A percentile compares a stretch with the other conserved stretches of the same genome.
Evolutionary conservation across 2,888 invertebrate species (phyloP).

Genomic region (Dynastes grantii): DNA sequence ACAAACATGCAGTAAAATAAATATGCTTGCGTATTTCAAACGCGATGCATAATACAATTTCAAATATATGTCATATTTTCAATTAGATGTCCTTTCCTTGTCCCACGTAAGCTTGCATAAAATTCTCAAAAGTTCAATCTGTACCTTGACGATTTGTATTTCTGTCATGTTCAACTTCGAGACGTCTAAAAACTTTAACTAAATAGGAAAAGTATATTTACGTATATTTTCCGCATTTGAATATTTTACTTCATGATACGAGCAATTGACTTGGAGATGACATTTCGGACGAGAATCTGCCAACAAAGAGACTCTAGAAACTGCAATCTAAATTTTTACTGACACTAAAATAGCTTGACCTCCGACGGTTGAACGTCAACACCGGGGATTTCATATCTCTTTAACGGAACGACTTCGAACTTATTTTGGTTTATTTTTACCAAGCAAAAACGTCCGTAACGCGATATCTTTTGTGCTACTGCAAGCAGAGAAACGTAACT

Average conservation of each 20-base stretch:
- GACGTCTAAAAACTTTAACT: conserved; percentile 1
- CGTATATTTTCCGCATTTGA: conserved; percentile 6
- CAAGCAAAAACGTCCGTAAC: conserved; percentile 45
- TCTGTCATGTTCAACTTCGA: not conserved
- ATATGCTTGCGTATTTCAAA: no score
- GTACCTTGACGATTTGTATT: no score
- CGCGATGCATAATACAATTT: not conserved
- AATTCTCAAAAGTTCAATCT: no score
- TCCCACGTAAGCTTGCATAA: no score
- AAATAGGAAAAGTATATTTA: conserved; percentile 38
- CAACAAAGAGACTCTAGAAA: conserved; percentile 45
- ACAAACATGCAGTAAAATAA: not conserved
- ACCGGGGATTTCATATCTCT: conserved; percentile 46
- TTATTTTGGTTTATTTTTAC: conserved; percentile 48
- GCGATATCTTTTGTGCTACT: conserved; percentile 12
- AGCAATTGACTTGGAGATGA: conserved; percentile 34
- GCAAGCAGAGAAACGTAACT: conserved; percentile 2
- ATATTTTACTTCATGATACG: conserved; percentile 30
- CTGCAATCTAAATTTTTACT: conserved; percentile 47
- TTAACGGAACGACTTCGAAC: conserved; percentile 44
- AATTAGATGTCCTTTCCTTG: no score
- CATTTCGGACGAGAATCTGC: conserved; percentile 31
- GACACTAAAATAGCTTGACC: conserved; percentile 49
- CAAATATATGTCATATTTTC: not conserved
- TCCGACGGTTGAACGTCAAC: conserved; percentile 38